phyloP scores from a whole-genome alignment of 1,140 invertebrate species.

The Pseudomyrmex flavicornis region DNA sequence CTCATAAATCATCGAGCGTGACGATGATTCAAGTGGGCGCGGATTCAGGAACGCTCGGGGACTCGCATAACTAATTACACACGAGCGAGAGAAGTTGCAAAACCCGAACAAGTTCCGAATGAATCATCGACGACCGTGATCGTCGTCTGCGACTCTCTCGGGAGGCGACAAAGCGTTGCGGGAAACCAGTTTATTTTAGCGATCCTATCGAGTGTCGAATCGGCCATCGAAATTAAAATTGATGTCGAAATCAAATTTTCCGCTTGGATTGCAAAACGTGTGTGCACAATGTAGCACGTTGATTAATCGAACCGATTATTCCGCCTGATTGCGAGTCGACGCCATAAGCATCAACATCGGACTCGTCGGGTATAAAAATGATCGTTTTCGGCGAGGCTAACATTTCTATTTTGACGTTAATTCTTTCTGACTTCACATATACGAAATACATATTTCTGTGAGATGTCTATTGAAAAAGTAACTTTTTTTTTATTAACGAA shows the following conservation, averaged over 20 bases:
- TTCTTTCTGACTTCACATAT: background rate
- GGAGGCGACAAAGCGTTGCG: constrained; percentile 54
- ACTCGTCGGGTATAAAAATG: constrained; percentile 13
- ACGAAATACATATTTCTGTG: background rate
- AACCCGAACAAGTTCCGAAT: constrained; percentile 52
- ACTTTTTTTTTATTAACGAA: background rate
- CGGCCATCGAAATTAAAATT: constrained; percentile 56
- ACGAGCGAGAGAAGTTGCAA: constrained; percentile 53
- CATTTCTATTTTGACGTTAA: constrained; percentile 37
- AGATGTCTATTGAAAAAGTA: background rate
- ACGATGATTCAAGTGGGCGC: constrained; percentile 64
- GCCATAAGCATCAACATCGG: constrained; percentile 41
- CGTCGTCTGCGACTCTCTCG: constrained; percentile 33
- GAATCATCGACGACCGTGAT: constrained; percentile 50
- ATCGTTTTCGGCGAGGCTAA: constrained; percentile 22
- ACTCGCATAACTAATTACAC: constrained; percentile 66
- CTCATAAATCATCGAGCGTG: constrained; percentile 63
- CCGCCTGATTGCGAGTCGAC: constrained; percentile 44
- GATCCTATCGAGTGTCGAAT: constrained; percentile 60
- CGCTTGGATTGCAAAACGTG: constrained; percentile 27
- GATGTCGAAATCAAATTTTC: constrained; percentile 20
- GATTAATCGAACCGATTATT: constrained; percentile 59
- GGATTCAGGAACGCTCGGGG: constrained; percentile 53
- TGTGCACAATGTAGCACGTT: constrained; percentile 45
- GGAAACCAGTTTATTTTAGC: constrained; percentile 62